These are phyloP conservation scores for Athalia cordata DNA, from an alignment of 2,888 invertebrate species.

Conservation along the genomic window DNA sequence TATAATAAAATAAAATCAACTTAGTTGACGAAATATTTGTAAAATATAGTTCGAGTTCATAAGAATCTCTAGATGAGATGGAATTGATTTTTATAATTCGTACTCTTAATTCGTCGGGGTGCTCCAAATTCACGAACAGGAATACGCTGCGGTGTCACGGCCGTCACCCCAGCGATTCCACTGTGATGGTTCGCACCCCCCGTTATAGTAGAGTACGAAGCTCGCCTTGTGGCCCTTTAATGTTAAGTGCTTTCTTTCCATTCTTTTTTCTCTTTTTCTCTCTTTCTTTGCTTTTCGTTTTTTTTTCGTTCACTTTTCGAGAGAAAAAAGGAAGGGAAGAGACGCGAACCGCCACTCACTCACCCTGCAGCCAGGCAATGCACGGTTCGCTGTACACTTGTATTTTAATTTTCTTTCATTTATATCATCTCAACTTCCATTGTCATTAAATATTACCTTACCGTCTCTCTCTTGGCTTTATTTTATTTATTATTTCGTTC, in stretches of 20 bases:
- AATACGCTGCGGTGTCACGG: constrained; percentile 41
- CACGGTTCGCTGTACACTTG: constrained; percentile 12
- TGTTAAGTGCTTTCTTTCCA: constrained; percentile 6
- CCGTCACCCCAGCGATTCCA: constrained; percentile 38
- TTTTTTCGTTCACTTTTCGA: neutral
- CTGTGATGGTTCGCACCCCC: constrained; percentile 13
- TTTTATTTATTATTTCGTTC: neutral
- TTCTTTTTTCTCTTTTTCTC: neutral
- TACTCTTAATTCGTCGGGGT: neutral
- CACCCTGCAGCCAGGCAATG: neutral
- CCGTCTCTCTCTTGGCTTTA: neutral
- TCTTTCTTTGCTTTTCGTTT: neutral
- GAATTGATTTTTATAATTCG: neutral
- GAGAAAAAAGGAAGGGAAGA: neutral
- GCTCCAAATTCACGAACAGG: neutral
- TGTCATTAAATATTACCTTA: neutral
- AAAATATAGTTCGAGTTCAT: neutral
- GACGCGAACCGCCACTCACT: constrained; percentile 4
- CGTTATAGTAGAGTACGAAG: neutral
- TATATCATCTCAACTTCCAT: neutral
- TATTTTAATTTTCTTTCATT: neutral
- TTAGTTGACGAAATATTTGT: neutral
- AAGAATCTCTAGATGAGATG: neutral
- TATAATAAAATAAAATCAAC: neutral
- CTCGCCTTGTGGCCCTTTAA: constrained; percentile 17